Evolutionary conservation across 2,113 vertebrate genomes (phyloP), one percentile per base, ranked within the genome.

Genomic region (Notarius quadriscutis): DNA sequence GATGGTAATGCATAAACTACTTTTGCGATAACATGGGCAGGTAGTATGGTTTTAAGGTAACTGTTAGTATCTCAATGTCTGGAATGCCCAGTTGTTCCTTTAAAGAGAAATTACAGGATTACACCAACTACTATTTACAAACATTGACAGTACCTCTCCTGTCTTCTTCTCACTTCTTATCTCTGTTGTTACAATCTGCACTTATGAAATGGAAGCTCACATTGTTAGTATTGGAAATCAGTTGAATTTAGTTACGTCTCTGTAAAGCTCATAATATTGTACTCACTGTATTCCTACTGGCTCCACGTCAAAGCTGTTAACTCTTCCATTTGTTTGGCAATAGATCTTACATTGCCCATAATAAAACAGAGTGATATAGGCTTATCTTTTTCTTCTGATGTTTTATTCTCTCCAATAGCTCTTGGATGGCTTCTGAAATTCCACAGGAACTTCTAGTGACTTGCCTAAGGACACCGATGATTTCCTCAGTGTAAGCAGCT

Each of bases 71-170:
- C 78, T 58, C 27, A 81, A 60, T 81, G 78, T 81, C 55, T 60
- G 55, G 27, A 81, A 8, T 58, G 78, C 78, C 78, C 55, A 81
- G 55, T 81, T 81, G 78, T 81, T 81, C 78, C 27, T 81, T 81
- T 58, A 58, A 58, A 20, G 8, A 60, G 78, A 60, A 27, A 58
- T 34, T 27, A 81, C 78, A 81, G 30, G 78, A 81, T 81, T 81
- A 34, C 78, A 81, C 78, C 78, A 81, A 41, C 78, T 81, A 55
- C 60, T 81, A 55, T 60, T 60, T 60, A 58, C 30, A 81, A 81
- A 34, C 78, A 81, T 81, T 81, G 55, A 15, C 27, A 60, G 78
- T 60, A 58, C 11, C 27, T 34, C 55, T 80, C 8, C 53, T 81
- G 58, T 81, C 55, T 81, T 58, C 55, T 30, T 58, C 5, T 58